A percentile compares a stretch with the other conserved stretches of the same genome.
These are phyloP conservation scores for Amia ocellicauda DNA, from an alignment of 2,113 vertebrate species.

Conservation along the genomic window DNA sequence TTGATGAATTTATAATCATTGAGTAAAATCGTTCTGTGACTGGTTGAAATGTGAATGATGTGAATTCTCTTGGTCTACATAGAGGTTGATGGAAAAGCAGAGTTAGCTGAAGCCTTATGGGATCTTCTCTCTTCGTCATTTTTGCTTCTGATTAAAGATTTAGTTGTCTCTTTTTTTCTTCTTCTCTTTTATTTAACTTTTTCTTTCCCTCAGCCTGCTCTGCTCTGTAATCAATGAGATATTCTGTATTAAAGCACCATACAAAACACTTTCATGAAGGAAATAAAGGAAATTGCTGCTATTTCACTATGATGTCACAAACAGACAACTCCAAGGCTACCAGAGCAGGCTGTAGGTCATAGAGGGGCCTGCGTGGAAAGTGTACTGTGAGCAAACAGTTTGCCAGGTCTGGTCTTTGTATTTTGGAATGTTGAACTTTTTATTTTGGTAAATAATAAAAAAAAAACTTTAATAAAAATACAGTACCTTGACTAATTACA, in stretches of 20 bases:
- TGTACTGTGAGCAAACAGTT: slow-evolving; percentile 40
- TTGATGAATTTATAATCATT: slow-evolving; percentile 40
- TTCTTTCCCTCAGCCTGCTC: slow-evolving; percentile 33
- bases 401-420: slow-evolving; percentile 59
- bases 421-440: slow-evolving; percentile 71
- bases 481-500: slow-evolving; percentile 52
- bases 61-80: slow-evolving; percentile 39
- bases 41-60: slow-evolving; percentile 48
- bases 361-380: no score
- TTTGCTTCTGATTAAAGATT: slow-evolving; percentile 35
- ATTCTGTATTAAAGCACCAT: slow-evolving; percentile 27
- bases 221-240: slow-evolving; percentile 18
- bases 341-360: slow-evolving; percentile 32
- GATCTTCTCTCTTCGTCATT: slow-evolving; percentile 28
- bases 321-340: slow-evolving; percentile 49
- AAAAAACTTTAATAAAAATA: slow-evolving; percentile 70
- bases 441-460: slow-evolving; percentile 67
- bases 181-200: slow-evolving; percentile 20
- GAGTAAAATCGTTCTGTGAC: slow-evolving; percentile 32
- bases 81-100: slow-evolving; percentile 17
- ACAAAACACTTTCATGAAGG: slow-evolving; percentile 21
- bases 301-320: slow-evolving; percentile 62
- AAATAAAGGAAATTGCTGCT: slow-evolving; percentile 51
- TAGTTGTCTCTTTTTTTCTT: slow-evolving; percentile 22
- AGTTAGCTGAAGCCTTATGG: slow-evolving; percentile 29